A percentile compares a stretch with the other conserved stretches of the same genome.
Evolutionary conservation across 1,140 invertebrate species (phyloP).

Genomic region (Caerostris darwini): DNA sequence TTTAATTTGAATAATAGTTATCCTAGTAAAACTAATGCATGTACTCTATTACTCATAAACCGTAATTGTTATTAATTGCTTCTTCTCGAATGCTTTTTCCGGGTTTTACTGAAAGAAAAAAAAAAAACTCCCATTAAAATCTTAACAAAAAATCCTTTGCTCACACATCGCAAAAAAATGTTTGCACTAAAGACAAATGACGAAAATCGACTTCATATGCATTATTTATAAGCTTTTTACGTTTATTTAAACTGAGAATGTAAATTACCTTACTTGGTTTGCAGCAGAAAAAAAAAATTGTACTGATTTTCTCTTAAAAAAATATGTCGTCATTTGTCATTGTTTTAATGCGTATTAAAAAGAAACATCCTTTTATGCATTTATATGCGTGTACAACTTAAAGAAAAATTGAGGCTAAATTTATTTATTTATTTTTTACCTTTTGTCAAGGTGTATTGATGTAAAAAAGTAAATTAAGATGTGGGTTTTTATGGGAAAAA

Average conservation of each 20-base stretch:
- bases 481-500: neutral
- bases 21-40: too few relatives aligned
- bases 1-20: too few relatives aligned
- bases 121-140: neutral
- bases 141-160: neutral
- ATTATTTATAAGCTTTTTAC: constrained; percentile 26
- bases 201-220: neutral
- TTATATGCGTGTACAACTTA: neutral
- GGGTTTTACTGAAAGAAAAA: neutral
- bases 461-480: neutral
- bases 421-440: neutral
- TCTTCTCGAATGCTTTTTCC: neutral
- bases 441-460: neutral
- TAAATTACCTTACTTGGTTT: neutral
- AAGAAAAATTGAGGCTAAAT: neutral
- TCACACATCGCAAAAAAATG: neutral
- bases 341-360: constrained; percentile 28
- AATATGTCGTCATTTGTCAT: neutral
- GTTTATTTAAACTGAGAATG: neutral
- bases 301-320: neutral
- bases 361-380: neutral
- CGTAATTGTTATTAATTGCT: constrained; percentile 17
- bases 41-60: neutral
- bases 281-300: neutral
- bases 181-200: neutral